phyloP scores from a whole-genome alignment of 1,140 invertebrate genomes.

The Drosophila orosa region DNA sequence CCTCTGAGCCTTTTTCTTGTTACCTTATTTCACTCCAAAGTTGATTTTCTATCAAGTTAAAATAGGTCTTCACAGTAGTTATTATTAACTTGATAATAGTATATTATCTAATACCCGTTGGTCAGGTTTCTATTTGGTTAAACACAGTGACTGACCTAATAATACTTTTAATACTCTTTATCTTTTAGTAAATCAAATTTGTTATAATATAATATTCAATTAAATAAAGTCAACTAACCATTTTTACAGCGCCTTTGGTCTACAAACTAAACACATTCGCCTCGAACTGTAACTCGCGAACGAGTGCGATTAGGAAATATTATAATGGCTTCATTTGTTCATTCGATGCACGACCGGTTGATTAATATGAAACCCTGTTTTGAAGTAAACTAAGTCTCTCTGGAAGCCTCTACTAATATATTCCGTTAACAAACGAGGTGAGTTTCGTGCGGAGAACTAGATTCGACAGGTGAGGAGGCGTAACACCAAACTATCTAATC shows the following conservation, averaged over 20 bases:
- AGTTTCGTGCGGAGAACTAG: background rate
- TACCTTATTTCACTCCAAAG: too few species aligned
- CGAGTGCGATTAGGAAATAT: background rate
- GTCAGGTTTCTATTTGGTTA: too few species aligned
- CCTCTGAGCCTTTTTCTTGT: too few species aligned
- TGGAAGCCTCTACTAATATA: background rate
- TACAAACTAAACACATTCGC: background rate
- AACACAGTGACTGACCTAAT: too few species aligned
- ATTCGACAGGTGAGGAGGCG: background rate
- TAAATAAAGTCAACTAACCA: slow-evolving; percentile 1
- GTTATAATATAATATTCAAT: background rate
- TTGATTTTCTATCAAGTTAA: too few species aligned
- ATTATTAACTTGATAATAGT: too few species aligned
- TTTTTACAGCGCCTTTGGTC: background rate
- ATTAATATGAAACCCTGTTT: background rate
- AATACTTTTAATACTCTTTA: background rate
- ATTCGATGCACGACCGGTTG: background rate
- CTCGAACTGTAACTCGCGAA: background rate
- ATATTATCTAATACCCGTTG: too few species aligned
- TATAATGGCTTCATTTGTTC: background rate
- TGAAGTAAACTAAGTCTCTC: background rate
- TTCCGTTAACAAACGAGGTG: background rate
- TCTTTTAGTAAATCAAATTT: too few species aligned
- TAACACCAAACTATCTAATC: background rate
- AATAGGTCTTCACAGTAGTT: too few species aligned